These are phyloP conservation scores for Bolinopsis microptera DNA, from an alignment of 37 sponge, comb jelly and placozoan species.

Conservation along the genomic window DNA sequence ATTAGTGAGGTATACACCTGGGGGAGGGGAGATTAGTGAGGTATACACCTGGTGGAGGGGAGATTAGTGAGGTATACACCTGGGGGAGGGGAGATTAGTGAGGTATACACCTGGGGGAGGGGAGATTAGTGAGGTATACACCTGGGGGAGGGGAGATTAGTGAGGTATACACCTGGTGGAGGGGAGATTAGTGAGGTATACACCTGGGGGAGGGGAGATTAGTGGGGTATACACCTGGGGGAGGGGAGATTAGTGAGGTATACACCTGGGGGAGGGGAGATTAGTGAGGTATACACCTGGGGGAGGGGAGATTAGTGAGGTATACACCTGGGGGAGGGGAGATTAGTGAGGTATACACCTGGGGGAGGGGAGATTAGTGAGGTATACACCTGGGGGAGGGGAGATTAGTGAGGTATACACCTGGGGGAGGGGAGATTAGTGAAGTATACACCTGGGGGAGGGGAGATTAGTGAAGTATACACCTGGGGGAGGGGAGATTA, in stretches of 20 bases:
- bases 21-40: background rate
- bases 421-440: slow-evolving; percentile 16
- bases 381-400: slow-evolving; percentile 4
- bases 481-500: background rate
- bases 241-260: background rate
- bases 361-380: background rate
- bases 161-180: background rate
- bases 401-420: background rate
- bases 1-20: background rate
- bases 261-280: background rate
- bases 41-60: background rate
- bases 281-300: background rate
- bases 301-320: background rate
- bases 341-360: background rate
- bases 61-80: background rate
- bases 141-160: background rate
- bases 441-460: background rate
- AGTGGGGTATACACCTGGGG: background rate
- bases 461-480: background rate
- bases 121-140: background rate
- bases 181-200: background rate
- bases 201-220: background rate
- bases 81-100: background rate
- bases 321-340: slow-evolving; percentile 1
- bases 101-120: background rate